Evolutionary conservation across 1,140 invertebrate species (phyloP), one percentile per base, ranked within the genome.

Genomic region (Drosophila bocqueti): DNA sequence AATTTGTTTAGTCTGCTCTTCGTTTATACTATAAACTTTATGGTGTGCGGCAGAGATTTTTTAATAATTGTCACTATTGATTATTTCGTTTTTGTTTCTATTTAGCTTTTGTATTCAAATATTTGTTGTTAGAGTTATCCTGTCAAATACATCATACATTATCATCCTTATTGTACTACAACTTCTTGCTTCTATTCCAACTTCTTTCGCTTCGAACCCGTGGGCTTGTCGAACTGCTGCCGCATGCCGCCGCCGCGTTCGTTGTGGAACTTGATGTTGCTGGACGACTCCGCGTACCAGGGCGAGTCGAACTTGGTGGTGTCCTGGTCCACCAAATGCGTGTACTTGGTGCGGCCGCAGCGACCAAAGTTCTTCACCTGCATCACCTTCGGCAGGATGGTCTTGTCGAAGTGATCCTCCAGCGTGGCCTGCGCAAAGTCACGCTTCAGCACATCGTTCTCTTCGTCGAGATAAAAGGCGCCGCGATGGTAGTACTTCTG

Each of bases 401-500:
- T 99, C 93, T 99, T 99, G 92, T 99, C 98, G 93, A 99, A 99
- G 92, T 99, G 98, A 96, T 99, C 99, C 89, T 99, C 99, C 67
- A 99, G 93, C 0, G 99, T 99, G 1, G 99, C 97, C 77, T 97
- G 97, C 10, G 99, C 98, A 93, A 99, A 99, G 93, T 99, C 98
- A 92, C 99, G 95, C 92, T 98, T 99, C 76, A 96, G 97, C 16
- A 99, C 96, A 31, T 97, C 96, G 71, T 99, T 97, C 76, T 99
- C 99, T 85, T 97, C 96, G 91, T 99, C 98, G 94, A 99, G 94
- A 93, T 98, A 99, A 95, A 99, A 99, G 1, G 97, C 98, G 93
- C 99, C 99, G 84, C 99, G 96, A 94, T 99, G 99, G 93, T 99
- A 99, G 93, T 99, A 99, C 93, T 99, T 99, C 94, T 99, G 99